These are phyloP conservation scores for Lasioglossum albipes DNA, from an alignment of 1,140 invertebrate species.

Conservation along the genomic window DNA sequence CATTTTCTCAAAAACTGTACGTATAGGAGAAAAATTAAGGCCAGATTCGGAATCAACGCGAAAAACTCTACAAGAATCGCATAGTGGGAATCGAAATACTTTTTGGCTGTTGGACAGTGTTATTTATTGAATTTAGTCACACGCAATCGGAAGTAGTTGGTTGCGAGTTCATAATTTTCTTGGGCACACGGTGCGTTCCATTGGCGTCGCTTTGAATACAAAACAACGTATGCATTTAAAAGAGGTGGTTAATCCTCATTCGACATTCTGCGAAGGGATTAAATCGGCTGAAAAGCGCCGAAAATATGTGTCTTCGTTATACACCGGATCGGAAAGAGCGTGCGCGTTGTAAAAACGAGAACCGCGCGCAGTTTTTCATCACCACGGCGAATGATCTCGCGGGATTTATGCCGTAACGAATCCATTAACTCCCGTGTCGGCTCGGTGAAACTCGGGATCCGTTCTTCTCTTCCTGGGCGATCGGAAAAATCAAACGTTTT, in stretches of 20 bases:
- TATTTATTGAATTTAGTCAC: slow-evolving; percentile 1
- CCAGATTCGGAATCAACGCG: too few species aligned
- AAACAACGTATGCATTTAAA: slow-evolving; percentile 65
- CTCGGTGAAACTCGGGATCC: not conserved
- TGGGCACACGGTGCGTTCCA: slow-evolving; percentile 38
- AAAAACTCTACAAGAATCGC: too few species aligned
- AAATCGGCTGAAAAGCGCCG: slow-evolving; percentile 43
- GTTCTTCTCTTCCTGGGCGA: not conserved
- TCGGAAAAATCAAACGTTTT: slow-evolving; percentile 1
- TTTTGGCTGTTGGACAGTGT: too few species aligned
- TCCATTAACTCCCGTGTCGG: slow-evolving; percentile 26
- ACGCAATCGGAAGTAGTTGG: not conserved
- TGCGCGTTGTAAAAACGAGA: not conserved
- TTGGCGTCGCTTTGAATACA: slow-evolving; percentile 50
- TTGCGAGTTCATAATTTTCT: slow-evolving; percentile 54
- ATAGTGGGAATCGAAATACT: too few species aligned
- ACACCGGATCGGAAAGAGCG: too few species aligned
- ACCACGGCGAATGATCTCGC: slow-evolving; percentile 12
- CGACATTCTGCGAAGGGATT: slow-evolving; percentile 49
- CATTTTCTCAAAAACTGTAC: too few species aligned
- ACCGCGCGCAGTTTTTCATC: slow-evolving; percentile 35
- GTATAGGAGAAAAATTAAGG: too few species aligned
- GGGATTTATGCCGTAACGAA: slow-evolving; percentile 22
- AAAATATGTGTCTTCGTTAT: slow-evolving; percentile 25
- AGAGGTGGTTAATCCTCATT: slow-evolving; percentile 62